Conservation (phyloP, 1,140 invertebrate genomes). For the Acromyrmex heyeri region DNA sequence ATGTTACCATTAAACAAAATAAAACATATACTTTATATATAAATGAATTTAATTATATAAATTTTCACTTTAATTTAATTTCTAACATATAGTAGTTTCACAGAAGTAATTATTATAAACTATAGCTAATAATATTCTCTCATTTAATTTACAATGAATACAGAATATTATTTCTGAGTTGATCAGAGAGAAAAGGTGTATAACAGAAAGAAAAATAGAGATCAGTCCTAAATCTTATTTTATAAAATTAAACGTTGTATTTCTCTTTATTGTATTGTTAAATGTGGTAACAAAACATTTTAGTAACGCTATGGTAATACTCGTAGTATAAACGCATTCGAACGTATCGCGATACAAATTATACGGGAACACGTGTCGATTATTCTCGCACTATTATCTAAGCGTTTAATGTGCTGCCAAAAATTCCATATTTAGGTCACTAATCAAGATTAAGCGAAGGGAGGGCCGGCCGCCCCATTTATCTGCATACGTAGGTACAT, state of each 20-base stretch:
- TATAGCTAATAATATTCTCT: neutral
- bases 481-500: slow-evolving; percentile 76
- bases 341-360: neutral
- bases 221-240: neutral
- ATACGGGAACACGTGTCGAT: slow-evolving; percentile 8
- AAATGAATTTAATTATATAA: neutral
- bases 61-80: neutral
- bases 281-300: neutral
- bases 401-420: neutral
- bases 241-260: neutral
- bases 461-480: slow-evolving; percentile 14
- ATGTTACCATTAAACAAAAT: neutral
- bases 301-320: neutral
- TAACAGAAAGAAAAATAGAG: neutral
- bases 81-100: neutral
- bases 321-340: neutral
- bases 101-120: neutral
- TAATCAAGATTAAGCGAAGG: slow-evolving; percentile 7
- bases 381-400: slow-evolving; percentile 20
- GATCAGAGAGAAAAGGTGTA: neutral
- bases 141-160: neutral
- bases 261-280: neutral
- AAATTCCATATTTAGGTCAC: slow-evolving; percentile 78
- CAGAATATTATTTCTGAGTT: neutral
- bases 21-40: neutral